Percentiles rank a stretch among this genome's conserved stretches.
phyloP scores from a whole-genome alignment of 2,797 vertebrate genomes.

The Schizopygopsis pylzovi region DNA sequence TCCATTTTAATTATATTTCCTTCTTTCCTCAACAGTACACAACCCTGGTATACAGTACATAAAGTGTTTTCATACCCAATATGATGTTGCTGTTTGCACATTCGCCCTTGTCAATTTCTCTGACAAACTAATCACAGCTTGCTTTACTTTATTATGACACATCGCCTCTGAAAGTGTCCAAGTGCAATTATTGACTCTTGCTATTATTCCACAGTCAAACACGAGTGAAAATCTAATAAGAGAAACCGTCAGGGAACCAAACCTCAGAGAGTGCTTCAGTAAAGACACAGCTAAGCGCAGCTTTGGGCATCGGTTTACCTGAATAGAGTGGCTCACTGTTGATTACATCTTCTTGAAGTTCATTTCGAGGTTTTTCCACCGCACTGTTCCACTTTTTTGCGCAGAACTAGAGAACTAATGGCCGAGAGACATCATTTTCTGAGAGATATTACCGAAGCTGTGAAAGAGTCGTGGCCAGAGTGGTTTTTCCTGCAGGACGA shows the following conservation, averaged over 20 bases:
- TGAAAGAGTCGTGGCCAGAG: conserved; percentile 58
- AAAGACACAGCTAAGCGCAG: not conserved
- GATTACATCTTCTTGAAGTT: conserved; percentile 39
- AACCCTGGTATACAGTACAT: not conserved
- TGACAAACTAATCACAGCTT: conserved; percentile 24
- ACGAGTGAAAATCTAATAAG: not conserved
- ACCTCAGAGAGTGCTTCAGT: conserved; percentile 4
- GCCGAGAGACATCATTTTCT: conserved; percentile 53
- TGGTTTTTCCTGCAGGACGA: conserved; percentile 59
- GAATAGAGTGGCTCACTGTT: conserved; percentile 32
- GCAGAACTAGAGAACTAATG: conserved; percentile 52
- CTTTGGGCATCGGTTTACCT: conserved; percentile 14
- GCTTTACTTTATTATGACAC: conserved; percentile 12
- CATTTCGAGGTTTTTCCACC: not conserved
- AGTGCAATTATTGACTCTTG: not conserved
- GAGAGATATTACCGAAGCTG: conserved; percentile 68
- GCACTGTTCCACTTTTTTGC: conserved; percentile 55
- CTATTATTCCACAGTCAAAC: conserved; percentile 24
- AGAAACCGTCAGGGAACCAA: conserved; percentile 12
- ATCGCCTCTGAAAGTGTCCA: conserved; percentile 11
- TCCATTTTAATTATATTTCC: not conserved
- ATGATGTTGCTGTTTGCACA: not conserved
- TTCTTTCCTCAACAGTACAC: not conserved
- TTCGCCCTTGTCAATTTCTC: not conserved
- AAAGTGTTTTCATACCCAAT: not conserved